These are phyloP conservation scores for Potorous gilbertii DNA, from an alignment of 2,797 vertebrate species.

Conservation along the genomic window DNA sequence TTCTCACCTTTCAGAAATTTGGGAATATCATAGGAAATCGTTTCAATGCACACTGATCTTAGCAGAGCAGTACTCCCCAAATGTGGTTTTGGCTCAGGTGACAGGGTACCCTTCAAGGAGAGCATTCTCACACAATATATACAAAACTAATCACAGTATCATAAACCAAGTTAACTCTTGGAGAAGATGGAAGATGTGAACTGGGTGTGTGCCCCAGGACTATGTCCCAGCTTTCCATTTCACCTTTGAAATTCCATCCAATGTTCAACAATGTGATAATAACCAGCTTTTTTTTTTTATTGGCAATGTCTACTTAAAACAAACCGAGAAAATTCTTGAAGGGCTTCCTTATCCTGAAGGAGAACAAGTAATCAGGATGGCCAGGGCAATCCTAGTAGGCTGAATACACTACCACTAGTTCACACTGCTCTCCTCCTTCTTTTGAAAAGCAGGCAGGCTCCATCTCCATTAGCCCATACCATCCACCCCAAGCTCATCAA, in stretches of 20 bases:
- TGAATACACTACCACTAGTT: background rate
- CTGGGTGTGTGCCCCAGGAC: constrained; percentile 61
- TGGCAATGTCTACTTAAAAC: constrained; percentile 76
- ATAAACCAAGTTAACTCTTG: constrained; percentile 70
- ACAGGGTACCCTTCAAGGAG: constrained; percentile 66
- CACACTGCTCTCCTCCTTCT: background rate
- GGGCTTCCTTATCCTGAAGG: constrained; percentile 21
- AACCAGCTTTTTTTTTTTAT: constrained; percentile 76
- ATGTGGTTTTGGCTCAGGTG: constrained; percentile 35
- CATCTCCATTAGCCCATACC: background rate
- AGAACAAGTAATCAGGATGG: background rate
- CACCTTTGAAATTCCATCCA: constrained; percentile 78
- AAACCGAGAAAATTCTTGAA: constrained; percentile 69
- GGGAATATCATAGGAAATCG: constrained; percentile 19
- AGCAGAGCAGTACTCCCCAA: background rate
- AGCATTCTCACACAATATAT: constrained; percentile 72
- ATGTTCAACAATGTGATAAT: constrained; percentile 79
- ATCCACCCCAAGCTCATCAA: background rate
- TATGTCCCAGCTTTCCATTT: constrained; percentile 68
- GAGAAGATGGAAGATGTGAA: constrained; percentile 76
- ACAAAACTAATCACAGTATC: constrained; percentile 52
- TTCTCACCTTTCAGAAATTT: background rate
- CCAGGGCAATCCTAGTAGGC: background rate
- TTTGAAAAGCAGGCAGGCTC: background rate
- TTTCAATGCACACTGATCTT: background rate